A percentile compares a stretch with the other conserved stretches of the same genome.
Evolutionary conservation across 2,797 vertebrate species (phyloP).

Genomic region (Aldrovandia affinis): DNA sequence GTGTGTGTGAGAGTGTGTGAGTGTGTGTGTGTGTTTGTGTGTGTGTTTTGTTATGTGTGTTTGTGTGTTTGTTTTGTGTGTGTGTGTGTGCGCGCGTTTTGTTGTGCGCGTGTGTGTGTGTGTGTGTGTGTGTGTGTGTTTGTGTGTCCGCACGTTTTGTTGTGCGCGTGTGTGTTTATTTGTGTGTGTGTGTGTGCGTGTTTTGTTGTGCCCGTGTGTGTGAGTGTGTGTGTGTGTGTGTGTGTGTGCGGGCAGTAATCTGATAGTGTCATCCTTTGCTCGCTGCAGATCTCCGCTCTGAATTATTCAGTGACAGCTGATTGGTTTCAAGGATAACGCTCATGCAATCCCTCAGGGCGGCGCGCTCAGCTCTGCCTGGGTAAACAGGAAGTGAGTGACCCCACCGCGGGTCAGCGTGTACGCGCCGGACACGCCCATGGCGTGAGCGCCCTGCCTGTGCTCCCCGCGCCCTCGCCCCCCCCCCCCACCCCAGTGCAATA

Average conservation of each 20-base stretch:
- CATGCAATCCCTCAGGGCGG: not conserved
- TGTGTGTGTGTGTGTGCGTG: not conserved
- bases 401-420: not conserved
- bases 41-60: not conserved
- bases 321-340: not conserved
- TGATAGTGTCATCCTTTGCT: not conserved
- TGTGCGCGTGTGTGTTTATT: not conserved
- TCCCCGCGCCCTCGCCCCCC: too few relatives aligned
- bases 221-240: not conserved
- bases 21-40: not conserved
- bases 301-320: slow-evolving; percentile 1
- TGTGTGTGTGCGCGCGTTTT: not conserved
- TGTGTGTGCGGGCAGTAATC: not conserved
- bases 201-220: not conserved
- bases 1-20: not conserved
- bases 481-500: not conserved
- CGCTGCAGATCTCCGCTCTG: not conserved
- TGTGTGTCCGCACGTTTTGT: slow-evolving; percentile 3
- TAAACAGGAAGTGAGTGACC: not conserved
- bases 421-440: not conserved
- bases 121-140: not conserved
- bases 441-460: not conserved
- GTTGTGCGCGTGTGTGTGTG: slow-evolving; percentile 19
- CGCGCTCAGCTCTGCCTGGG: not conserved
- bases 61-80: not conserved